A percentile compares a stretch with the other conserved stretches of the same genome.
phyloP scores from a whole-genome alignment of 2,888 invertebrate species.

The Stenodera caucasica region DNA sequence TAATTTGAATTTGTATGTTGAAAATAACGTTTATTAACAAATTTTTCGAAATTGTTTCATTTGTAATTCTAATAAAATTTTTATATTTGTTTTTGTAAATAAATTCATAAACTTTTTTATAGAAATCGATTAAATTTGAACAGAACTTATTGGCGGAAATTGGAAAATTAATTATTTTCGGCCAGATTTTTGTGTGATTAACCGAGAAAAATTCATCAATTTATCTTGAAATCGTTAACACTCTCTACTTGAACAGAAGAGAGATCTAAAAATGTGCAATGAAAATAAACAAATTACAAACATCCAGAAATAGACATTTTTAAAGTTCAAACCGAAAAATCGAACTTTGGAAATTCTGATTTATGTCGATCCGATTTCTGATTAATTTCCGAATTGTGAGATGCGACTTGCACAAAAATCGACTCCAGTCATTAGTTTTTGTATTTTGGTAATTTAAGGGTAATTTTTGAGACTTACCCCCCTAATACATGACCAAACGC shows the following conservation, averaged over 20 bases:
- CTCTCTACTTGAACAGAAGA: neutral
- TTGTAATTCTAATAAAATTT: too few relatives aligned
- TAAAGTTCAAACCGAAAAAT: neutral
- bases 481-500: constrained; percentile 55
- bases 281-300: neutral
- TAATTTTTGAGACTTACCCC: constrained; percentile 56
- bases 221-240: neutral
- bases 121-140: too few relatives aligned
- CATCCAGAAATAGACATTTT: neutral
- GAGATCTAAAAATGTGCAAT: constrained; percentile 5
- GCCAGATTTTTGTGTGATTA: neutral
- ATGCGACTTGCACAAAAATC: too few relatives aligned
- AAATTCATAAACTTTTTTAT: too few relatives aligned
- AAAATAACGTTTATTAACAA: neutral
- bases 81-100: neutral
- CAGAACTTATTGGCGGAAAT: too few relatives aligned
- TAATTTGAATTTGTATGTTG: neutral
- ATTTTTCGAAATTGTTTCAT: too few relatives aligned
- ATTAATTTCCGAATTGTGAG: too few relatives aligned
- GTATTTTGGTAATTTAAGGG: neutral
- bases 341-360: neutral
- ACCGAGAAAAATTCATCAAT: neutral
- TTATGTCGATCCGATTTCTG: too few relatives aligned
- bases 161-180: too few relatives aligned
- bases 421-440: too few relatives aligned